Evolutionary conservation across 2,888 invertebrate species (phyloP), one percentile per base, ranked within the genome.

Genomic region (Drosophila setosimentum): DNA sequence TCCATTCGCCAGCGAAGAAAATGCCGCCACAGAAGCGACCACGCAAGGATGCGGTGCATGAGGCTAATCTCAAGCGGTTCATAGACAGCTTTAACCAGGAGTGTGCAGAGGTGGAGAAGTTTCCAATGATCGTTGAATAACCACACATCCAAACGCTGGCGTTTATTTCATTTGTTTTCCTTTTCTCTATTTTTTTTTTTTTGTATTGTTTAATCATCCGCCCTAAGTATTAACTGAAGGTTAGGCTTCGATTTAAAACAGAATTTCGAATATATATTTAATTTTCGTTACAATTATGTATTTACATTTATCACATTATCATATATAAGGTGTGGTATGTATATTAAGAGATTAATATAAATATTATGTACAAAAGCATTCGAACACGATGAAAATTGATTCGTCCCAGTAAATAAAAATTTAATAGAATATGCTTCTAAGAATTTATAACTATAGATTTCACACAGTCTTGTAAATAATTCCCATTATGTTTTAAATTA

Each of bases 71-170:
- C 6, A 61, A 85, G 0, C 73, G 88, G 10, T 93, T 91, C 51
- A 76, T 90, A 7, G 76, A 83, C n/a, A 91, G 92, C 48, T 93
- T 93, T 62, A 92, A 92, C 64, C 82, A 87, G 60, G 87, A 92
- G 87, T 92, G 91, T 51, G 82, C 89, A 42, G 92, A 93, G 68
- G 91, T 92, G 10, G 90, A 91, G 7, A 71, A 89, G n/a, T 93
- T 87, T 75, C 70, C 92, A 29, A 21, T 93, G 7, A 61, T 90
- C n/a, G 70, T 92, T 33, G 93, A 92, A 74, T 91, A 83, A 73
- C 2, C 16, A 10, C n/a, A 10, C n/a, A 3, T 16, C 18, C 6
- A 51, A 49, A 50, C 30, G 21, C 49, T 32, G 42, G 45, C 35
- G 40, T 24, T 40, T 18, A 29, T 11, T 55, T 27, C 11, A 24